phyloP scores from a whole-genome alignment of 2,888 invertebrate species.

The Luperina testacea region DNA sequence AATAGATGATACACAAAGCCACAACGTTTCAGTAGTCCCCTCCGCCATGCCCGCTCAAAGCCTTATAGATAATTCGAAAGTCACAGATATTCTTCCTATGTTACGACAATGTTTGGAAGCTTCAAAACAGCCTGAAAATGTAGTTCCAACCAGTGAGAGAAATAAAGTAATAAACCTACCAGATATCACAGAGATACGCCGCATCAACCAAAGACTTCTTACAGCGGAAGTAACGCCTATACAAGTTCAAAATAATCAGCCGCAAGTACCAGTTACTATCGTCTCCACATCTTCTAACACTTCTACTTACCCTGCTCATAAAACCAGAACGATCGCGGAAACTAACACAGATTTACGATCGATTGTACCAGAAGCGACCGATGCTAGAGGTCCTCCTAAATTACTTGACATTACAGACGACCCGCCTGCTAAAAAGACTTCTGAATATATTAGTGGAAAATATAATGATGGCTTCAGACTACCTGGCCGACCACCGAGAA shows the following conservation, averaged over 20 bases:
- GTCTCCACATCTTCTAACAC: constrained; percentile 15
- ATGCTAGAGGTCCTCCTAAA: constrained; percentile 29
- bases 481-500: constrained; percentile 9
- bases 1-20: constrained; percentile 46
- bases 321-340: not conserved
- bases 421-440: not conserved
- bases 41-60: constrained; percentile 76
- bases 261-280: constrained; percentile 54
- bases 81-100: constrained; percentile 41
- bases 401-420: constrained; percentile 43
- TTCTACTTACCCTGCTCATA: not conserved
- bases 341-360: not conserved
- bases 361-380: constrained; percentile 19
- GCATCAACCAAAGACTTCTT: constrained; percentile 79
- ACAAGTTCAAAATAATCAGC: constrained; percentile 56
- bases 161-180: constrained; percentile 79
- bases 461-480: not conserved
- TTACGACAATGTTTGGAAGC: constrained; percentile 16
- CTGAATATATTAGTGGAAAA: not conserved
- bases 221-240: constrained; percentile 83
- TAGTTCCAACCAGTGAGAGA: constrained; percentile 68
- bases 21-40: constrained; percentile 71
- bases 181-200: constrained; percentile 78
- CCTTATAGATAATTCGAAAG: constrained; percentile 71
- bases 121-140: constrained; percentile 19